These are phyloP conservation scores for Synanthedon vespiformis DNA, from an alignment of 2,888 invertebrate genomes.

Conservation along the genomic window DNA sequence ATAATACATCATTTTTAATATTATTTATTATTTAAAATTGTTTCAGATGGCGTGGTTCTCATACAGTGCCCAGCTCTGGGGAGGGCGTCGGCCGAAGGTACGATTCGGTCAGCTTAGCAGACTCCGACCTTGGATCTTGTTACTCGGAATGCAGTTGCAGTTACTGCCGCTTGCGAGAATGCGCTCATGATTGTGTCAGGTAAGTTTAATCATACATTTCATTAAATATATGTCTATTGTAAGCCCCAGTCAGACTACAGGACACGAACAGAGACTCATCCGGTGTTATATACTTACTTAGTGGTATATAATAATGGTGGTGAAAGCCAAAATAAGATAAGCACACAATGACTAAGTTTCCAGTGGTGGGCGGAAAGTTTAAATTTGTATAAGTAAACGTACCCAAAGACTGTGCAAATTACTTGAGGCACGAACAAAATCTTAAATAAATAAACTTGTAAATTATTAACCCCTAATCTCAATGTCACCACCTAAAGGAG, in stretches of 20 bases:
- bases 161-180: constrained; percentile 67
- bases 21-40: neutral
- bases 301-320: too few relatives aligned
- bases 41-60: constrained; percentile 62
- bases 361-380: too few relatives aligned
- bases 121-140: constrained; percentile 69
- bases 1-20: neutral
- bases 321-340: too few relatives aligned
- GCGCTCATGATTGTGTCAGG: constrained; percentile 61
- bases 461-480: neutral
- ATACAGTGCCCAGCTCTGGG: constrained; percentile 49
- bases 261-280: too few relatives aligned
- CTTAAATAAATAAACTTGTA: too few relatives aligned
- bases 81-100: constrained; percentile 32
- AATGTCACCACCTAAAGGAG: neutral
- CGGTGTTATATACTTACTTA: too few relatives aligned
- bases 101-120: constrained; percentile 52
- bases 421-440: too few relatives aligned
- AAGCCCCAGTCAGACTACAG: too few relatives aligned
- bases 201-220: constrained; percentile 9
- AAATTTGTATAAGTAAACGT: too few relatives aligned
- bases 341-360: too few relatives aligned
- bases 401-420: too few relatives aligned
- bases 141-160: constrained; percentile 73
- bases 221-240: too few relatives aligned